Evolutionary conservation across 2,888 invertebrate genomes (phyloP).

Genomic region (Pseudococcus jackbeardsleyi): DNA sequence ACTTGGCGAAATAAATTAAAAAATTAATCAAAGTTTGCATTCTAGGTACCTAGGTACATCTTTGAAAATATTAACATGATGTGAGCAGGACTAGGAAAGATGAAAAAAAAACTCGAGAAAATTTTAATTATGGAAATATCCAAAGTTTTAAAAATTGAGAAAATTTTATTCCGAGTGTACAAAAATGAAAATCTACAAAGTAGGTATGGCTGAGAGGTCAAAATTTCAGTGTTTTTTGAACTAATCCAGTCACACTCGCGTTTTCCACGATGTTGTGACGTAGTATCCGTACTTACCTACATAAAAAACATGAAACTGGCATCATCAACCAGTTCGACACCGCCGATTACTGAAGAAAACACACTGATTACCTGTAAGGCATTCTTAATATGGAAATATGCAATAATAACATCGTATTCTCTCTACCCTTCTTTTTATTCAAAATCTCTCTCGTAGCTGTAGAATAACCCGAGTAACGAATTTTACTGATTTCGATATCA

Average conservation of each 20-base stretch:
- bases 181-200: constrained; percentile 9
- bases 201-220: not conserved
- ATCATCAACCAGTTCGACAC: constrained; percentile 57
- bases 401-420: constrained; percentile 47
- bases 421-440: constrained; percentile 40
- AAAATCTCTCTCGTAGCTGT: constrained; percentile 33
- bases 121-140: too few species aligned
- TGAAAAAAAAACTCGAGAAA: too few species aligned
- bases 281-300: not conserved
- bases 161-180: too few species aligned
- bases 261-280: not conserved
- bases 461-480: not conserved
- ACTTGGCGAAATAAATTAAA: too few species aligned
- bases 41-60: too few species aligned
- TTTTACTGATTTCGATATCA: constrained; percentile 8
- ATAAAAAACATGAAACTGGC: constrained; percentile 41
- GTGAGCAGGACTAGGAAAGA: too few species aligned
- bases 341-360: constrained; percentile 41
- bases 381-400: constrained; percentile 60
- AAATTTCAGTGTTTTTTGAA: not conserved
- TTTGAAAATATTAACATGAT: too few species aligned
- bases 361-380: not conserved
- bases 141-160: too few species aligned
- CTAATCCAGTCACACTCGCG: not conserved
- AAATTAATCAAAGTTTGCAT: too few species aligned